Evolutionary conservation across 2,888 invertebrate genomes (phyloP).

Genomic region (Subacronicta megacephala): DNA sequence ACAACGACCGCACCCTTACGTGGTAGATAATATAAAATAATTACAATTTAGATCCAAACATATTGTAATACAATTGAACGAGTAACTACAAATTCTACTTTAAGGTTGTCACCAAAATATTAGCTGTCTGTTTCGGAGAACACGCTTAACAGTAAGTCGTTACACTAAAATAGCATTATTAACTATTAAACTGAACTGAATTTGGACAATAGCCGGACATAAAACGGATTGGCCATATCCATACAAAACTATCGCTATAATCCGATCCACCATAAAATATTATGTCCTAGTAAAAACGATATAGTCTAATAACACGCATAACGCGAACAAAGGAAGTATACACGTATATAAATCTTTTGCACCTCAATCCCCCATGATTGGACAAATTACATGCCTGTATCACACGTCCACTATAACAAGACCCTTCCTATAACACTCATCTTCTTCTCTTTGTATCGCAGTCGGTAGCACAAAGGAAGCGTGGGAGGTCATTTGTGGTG

Average conservation of each 20-base stretch:
- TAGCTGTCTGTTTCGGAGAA: too few relatives aligned
- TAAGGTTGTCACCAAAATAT: too few relatives aligned
- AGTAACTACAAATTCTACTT: too few relatives aligned
- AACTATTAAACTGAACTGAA: conserved; percentile 18
- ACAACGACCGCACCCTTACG: too few relatives aligned
- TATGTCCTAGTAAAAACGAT: conserved; percentile 51
- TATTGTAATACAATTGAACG: too few relatives aligned
- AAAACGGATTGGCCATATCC: conserved; percentile 36
- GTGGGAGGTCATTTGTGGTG: conserved; percentile 50
- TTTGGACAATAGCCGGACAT: conserved; percentile 22
- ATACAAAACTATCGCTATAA: conserved; percentile 27
- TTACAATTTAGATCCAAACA: too few relatives aligned
- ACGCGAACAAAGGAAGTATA: conserved; percentile 45
- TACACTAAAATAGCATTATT: conserved; percentile 7
- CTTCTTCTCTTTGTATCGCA: conserved; percentile 20
- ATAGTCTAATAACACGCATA: conserved; percentile 48
- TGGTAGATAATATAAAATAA: too few relatives aligned
- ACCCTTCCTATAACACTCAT: conserved; percentile 26
- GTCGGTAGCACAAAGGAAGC: conserved; percentile 18
- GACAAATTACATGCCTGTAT: conserved; percentile 66
- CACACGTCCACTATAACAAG: conserved; percentile 36
- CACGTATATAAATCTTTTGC: conserved; percentile 66
- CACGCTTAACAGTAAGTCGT: not conserved
- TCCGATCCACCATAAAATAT: conserved; percentile 49
- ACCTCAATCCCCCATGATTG: conserved; percentile 66